Conservation (phyloP, 2,113 vertebrate species). For the Irena cyanogastra region DNA sequence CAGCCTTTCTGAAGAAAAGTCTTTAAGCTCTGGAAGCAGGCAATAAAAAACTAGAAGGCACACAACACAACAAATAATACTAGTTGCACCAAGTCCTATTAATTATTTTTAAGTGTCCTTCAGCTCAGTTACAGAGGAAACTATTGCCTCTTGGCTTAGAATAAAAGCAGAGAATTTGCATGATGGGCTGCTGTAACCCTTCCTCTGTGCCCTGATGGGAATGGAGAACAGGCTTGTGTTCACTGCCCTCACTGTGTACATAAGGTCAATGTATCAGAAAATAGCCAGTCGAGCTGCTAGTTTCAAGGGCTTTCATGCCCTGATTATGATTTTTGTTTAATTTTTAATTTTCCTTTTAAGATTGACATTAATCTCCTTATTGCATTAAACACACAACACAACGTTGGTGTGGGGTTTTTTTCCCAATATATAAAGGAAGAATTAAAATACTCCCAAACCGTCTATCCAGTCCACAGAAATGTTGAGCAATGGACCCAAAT, state of each 20-base stretch:
- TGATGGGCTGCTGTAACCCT: neutral
- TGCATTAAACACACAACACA: neutral
- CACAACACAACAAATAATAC: constrained; percentile 18
- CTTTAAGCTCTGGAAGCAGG: constrained; percentile 7
- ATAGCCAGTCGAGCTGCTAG: neutral
- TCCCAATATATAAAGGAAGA: neutral
- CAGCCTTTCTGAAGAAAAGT: constrained; percentile 35
- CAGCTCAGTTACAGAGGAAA: constrained; percentile 33
- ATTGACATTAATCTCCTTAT: neutral
- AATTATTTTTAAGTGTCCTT: constrained; percentile 52
- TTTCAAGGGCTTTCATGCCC: neutral
- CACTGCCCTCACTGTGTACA: neutral
- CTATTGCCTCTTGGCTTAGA: constrained; percentile 31
- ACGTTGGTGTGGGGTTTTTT: too few relatives aligned
- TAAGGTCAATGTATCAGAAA: constrained; percentile 34
- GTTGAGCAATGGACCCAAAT: neutral
- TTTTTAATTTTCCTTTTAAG: neutral
- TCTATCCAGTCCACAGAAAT: neutral
- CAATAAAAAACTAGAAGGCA: constrained; percentile 28
- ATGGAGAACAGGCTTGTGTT: constrained; percentile 4
- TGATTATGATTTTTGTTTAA: neutral
- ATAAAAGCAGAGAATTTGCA: neutral
- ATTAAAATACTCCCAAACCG: neutral
- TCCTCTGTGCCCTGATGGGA: constrained; percentile 16
- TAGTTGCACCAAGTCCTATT: constrained; percentile 25